Conservation (phyloP, 2,113 vertebrate genomes). For the Macquaria ambigua region DNA sequence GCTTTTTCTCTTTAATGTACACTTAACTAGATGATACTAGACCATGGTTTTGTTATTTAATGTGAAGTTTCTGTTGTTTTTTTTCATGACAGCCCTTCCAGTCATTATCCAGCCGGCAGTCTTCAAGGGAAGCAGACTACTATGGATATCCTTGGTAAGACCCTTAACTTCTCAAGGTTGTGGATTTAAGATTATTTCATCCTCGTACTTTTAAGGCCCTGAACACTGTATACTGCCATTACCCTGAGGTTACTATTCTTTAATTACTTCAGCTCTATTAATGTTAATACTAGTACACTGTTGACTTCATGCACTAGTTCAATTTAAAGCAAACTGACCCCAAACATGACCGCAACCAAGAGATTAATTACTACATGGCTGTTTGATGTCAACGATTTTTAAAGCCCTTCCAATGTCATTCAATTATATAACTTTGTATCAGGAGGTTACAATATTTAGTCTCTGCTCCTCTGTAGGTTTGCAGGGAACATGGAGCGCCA, state of each 20-base stretch:
- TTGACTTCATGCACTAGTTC: slow-evolving; percentile 9
- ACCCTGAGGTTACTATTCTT: slow-evolving; percentile 25
- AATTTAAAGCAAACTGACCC: slow-evolving; percentile 29
- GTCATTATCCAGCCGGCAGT: slow-evolving; percentile 88
- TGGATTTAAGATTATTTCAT: slow-evolving; percentile 12
- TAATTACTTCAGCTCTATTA: slow-evolving; percentile 38
- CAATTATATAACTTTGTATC: background rate
- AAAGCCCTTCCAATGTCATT: slow-evolving; percentile 17
- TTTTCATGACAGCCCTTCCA: slow-evolving; percentile 80
- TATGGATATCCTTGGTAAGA: slow-evolving; percentile 93
- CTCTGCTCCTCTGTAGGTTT: slow-evolving; percentile 86
- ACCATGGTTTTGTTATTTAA: slow-evolving; percentile 8
- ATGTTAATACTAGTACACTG: background rate
- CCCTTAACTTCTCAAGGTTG: slow-evolving; percentile 11
- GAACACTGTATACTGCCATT: background rate
- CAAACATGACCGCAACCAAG: background rate
- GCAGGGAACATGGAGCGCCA: slow-evolving; percentile 97
- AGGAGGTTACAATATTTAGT: slow-evolving; percentile 25
- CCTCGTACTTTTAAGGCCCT: background rate
- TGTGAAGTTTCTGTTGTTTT: background rate
- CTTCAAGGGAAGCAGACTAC: slow-evolving; percentile 92
- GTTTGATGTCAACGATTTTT: slow-evolving; percentile 36
- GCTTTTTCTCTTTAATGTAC: background rate
- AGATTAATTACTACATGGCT: slow-evolving; percentile 39
- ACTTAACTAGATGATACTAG: background rate